phyloP scores from a whole-genome alignment of 1,140 invertebrate genomes.

The Aphaenogaster floridana region DNA sequence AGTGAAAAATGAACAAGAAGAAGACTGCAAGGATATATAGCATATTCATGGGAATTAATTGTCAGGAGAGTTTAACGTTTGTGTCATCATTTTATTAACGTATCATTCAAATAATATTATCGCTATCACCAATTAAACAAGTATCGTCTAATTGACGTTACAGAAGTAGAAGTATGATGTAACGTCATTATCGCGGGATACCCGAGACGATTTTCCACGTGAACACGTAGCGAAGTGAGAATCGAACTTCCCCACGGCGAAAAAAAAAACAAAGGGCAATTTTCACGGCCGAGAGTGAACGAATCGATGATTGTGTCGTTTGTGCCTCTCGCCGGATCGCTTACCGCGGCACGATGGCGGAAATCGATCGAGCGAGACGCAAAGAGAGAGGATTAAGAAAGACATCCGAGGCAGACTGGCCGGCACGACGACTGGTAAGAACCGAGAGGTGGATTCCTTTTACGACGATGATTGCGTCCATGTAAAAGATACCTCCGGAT shows the following conservation, averaged over 20 bases:
- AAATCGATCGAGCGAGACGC: slow-evolving; percentile 62
- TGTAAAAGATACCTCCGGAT: slow-evolving; percentile 30
- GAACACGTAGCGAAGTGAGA: not conserved
- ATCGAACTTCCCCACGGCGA: not conserved
- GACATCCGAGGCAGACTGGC: slow-evolving; percentile 5
- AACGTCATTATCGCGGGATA: not conserved
- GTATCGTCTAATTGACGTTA: not conserved
- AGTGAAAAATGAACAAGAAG: not conserved
- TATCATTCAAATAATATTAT: not conserved
- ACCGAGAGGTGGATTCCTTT: slow-evolving; percentile 25
- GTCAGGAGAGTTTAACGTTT: not conserved
- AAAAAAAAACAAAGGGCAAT: slow-evolving; percentile 33
- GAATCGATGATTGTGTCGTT: slow-evolving; percentile 68
- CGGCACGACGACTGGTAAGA: slow-evolving; percentile 48
- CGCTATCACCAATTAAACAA: not conserved
- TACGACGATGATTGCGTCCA: slow-evolving; percentile 6
- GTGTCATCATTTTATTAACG: not conserved
- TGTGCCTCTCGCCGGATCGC: slow-evolving; percentile 47
- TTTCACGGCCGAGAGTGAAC: slow-evolving; percentile 27
- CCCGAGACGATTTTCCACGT: slow-evolving; percentile 15
- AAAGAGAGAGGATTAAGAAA: slow-evolving; percentile 39
- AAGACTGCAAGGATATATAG: not conserved
- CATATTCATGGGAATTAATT: not conserved
- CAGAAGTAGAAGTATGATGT: not conserved
- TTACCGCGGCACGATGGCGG: not conserved